phyloP scores from a whole-genome alignment of 2,888 invertebrate species.

The Eupithecia subfuscata region DNA sequence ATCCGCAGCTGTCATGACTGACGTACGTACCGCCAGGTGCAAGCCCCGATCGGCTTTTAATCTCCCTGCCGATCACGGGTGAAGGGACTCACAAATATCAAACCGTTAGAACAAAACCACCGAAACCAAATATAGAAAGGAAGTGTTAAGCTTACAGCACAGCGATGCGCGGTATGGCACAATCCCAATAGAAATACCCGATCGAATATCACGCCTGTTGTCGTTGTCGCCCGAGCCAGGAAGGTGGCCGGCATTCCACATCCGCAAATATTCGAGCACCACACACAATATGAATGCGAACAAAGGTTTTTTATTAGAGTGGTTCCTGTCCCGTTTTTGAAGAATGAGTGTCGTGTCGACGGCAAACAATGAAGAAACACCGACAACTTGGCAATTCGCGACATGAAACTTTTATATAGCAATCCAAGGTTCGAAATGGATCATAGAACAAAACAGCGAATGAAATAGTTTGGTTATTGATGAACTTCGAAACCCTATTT shows the following conservation, averaged over 20 bases:
- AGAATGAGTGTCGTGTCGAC: constrained; percentile 15
- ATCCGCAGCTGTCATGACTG: constrained; percentile 64
- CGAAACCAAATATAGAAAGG: constrained; percentile 38
- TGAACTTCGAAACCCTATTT: neutral
- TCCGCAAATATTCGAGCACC: constrained; percentile 61
- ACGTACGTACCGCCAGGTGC: constrained; percentile 57
- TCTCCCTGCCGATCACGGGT: constrained; percentile 37
- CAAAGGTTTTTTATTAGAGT: constrained; percentile 37
- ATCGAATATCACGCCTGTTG: constrained; percentile 51
- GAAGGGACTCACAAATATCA: constrained; percentile 34
- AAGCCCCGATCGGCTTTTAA: constrained; percentile 41
- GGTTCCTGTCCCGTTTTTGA: constrained; percentile 28
- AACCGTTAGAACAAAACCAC: constrained; percentile 39
- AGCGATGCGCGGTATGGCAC: constrained; percentile 34
- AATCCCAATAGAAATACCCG: constrained; percentile 46
- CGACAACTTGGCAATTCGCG: constrained; percentile 6
- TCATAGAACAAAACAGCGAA: neutral
- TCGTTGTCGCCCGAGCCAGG: constrained; percentile 53
- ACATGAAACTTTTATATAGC: constrained; percentile 14
- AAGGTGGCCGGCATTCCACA: constrained; percentile 55
- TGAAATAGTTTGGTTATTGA: neutral
- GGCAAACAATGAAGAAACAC: constrained; percentile 21
- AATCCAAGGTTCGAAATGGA: neutral
- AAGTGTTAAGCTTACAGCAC: constrained; percentile 29
- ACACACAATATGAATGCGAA: constrained; percentile 53